phyloP scores from a whole-genome alignment of 37 sponge, comb jelly and placozoan species.

The Tethya wilhelma region DNA sequence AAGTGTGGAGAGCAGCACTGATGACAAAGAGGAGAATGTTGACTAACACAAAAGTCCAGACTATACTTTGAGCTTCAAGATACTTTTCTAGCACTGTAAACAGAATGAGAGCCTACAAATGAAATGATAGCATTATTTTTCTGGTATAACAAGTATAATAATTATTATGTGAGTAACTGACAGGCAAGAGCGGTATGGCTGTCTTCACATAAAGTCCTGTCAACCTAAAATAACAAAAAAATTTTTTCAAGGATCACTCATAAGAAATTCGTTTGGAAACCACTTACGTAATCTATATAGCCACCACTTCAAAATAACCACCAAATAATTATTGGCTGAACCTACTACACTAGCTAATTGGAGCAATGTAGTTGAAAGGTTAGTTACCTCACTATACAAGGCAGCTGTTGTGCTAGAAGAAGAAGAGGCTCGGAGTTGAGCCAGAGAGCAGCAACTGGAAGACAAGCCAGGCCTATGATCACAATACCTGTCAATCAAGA shows the following conservation, averaged over 20 bases:
- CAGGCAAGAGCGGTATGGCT: neutral
- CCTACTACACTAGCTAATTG: too few species aligned
- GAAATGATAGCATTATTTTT: too few species aligned
- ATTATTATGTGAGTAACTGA: too few species aligned
- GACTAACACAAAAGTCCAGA: constrained; percentile 39
- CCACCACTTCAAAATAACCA: too few species aligned
- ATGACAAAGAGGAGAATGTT: constrained; percentile 18
- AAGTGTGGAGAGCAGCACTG: too few species aligned
- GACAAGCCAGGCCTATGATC: constrained; percentile 20
- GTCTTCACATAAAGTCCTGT: neutral
- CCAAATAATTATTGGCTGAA: too few species aligned
- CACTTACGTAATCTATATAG: too few species aligned
- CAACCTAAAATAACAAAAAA: constrained; percentile 3
- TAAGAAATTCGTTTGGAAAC: neutral
- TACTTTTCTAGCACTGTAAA: constrained; percentile 47
- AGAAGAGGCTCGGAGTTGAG: constrained; percentile 70
- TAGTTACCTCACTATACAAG: constrained; percentile 56
- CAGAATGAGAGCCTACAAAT: constrained; percentile 28
- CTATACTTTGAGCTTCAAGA: constrained; percentile 68
- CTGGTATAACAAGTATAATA: too few species aligned
- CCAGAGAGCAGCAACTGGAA: constrained; percentile 48
- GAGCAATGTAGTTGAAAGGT: too few species aligned
- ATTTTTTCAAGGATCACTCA: neutral
- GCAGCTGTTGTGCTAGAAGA: constrained; percentile 44
- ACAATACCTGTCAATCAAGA: constrained; percentile 48